phyloP scores from a whole-genome alignment of 1,140 invertebrate species.

The Atta texana region DNA sequence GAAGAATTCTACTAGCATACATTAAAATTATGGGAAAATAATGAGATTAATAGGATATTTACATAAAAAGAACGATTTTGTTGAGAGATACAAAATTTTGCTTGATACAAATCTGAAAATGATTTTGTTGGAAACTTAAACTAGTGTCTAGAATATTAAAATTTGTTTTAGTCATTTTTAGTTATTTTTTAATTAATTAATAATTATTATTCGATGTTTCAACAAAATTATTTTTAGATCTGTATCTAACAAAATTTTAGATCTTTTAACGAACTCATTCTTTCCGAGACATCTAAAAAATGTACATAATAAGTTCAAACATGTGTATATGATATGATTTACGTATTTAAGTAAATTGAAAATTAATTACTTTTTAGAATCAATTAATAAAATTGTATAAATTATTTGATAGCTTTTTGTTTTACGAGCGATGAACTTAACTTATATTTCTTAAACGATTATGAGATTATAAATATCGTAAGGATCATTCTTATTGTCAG shows the following conservation, averaged over 20 bases:
- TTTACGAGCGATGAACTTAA: background rate
- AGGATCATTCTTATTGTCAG: background rate
- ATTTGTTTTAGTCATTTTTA: too few species aligned
- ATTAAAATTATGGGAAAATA: background rate
- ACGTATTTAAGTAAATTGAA: background rate
- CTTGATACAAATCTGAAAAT: too few species aligned
- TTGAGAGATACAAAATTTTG: too few species aligned
- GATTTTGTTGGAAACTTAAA: too few species aligned
- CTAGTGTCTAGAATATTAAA: too few species aligned
- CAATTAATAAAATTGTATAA: slow-evolving; percentile 10
- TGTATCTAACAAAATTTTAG: too few species aligned
- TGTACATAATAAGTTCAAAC: background rate
- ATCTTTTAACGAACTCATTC: too few species aligned
- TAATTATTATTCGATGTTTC: too few species aligned
- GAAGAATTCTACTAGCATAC: background rate
- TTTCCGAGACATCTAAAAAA: background rate
- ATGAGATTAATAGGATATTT: background rate
- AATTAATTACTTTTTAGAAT: background rate
- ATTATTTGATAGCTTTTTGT: background rate
- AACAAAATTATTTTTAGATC: too few species aligned
- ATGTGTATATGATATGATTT: too few species aligned
- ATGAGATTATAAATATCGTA: background rate
- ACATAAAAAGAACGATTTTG: background rate
- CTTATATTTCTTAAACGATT: background rate
- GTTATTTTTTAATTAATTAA: too few species aligned